phyloP scores from a whole-genome alignment of 1,140 invertebrate species.

The Drosophila prosaltans region DNA sequence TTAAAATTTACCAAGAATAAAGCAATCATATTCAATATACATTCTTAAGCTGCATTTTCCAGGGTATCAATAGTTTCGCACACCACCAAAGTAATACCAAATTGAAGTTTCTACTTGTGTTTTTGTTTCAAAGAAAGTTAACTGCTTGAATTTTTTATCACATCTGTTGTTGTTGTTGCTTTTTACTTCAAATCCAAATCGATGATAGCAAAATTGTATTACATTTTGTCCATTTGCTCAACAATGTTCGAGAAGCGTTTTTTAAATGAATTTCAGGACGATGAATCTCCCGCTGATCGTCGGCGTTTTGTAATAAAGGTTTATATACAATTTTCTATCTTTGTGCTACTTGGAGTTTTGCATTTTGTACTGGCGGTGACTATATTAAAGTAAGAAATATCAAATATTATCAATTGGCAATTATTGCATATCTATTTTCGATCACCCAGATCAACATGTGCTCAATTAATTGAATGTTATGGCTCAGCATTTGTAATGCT shows the following conservation, averaged over 20 bases:
- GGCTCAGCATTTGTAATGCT: conserved; percentile 17
- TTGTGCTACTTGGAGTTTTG: not conserved
- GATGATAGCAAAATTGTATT: not conserved
- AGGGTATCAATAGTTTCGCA: not conserved
- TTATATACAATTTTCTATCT: conserved; percentile 15
- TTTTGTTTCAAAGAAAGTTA: not conserved
- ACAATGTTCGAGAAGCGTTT: conserved; percentile 50
- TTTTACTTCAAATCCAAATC: not conserved
- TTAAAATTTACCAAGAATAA: too few relatives aligned
- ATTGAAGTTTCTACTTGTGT: not conserved
- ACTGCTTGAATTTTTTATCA: not conserved
- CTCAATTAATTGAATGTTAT: not conserved
- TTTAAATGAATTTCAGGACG: conserved; percentile 17
- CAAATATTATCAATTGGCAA: too few relatives aligned
- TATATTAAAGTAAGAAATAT: conserved; percentile 15
- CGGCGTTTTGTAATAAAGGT: conserved; percentile 17
- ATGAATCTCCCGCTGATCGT: conserved; percentile 29
- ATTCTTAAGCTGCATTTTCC: too few relatives aligned
- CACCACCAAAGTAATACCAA: not conserved
- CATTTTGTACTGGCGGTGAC: conserved; percentile 38
- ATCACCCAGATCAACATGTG: not conserved
- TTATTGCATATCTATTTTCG: not conserved
- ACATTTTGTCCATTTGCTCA: not conserved
- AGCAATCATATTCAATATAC: too few relatives aligned
- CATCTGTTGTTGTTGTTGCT: not conserved